These are phyloP conservation scores for Eledone cirrhosa DNA, from an alignment of 2,888 invertebrate species.

Conservation along the genomic window DNA sequence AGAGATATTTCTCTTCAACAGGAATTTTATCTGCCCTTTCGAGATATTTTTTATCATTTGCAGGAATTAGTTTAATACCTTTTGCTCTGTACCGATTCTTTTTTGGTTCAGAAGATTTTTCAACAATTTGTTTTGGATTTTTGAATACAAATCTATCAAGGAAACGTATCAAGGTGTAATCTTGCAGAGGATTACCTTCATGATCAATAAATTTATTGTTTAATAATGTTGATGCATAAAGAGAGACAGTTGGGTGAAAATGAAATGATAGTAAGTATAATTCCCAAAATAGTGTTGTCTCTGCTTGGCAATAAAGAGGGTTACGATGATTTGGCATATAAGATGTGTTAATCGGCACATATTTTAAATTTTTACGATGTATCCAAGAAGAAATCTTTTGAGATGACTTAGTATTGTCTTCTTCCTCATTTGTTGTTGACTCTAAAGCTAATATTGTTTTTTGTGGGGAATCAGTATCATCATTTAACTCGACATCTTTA, in stretches of 20 bases:
- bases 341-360: constrained; percentile 30
- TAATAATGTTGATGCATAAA: constrained; percentile 78
- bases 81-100: constrained; percentile 72
- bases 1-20: constrained; percentile 78
- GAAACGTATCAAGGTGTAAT: constrained; percentile 89
- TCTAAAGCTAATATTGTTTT: not conserved
- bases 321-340: constrained; percentile 77
- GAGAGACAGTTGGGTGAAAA: constrained; percentile 89
- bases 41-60: constrained; percentile 78
- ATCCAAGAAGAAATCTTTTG: constrained; percentile 34
- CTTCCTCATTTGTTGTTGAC: not conserved
- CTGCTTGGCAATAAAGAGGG: constrained; percentile 84
- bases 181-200: constrained; percentile 90
- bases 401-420: not conserved
- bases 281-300: constrained; percentile 78
- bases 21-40: constrained; percentile 78
- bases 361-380: constrained; percentile 32
- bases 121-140: constrained; percentile 73
- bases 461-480: not conserved
- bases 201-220: constrained; percentile 77
- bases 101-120: not conserved
- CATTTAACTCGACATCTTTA: constrained; percentile 51
- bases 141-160: constrained; percentile 95
- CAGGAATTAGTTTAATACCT: constrained; percentile 77
- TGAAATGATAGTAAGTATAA: constrained; percentile 77